Evolutionary conservation across 2,888 invertebrate genomes (phyloP), one percentile per base, ranked within the genome.

Genomic region (Lithophane socia): DNA sequence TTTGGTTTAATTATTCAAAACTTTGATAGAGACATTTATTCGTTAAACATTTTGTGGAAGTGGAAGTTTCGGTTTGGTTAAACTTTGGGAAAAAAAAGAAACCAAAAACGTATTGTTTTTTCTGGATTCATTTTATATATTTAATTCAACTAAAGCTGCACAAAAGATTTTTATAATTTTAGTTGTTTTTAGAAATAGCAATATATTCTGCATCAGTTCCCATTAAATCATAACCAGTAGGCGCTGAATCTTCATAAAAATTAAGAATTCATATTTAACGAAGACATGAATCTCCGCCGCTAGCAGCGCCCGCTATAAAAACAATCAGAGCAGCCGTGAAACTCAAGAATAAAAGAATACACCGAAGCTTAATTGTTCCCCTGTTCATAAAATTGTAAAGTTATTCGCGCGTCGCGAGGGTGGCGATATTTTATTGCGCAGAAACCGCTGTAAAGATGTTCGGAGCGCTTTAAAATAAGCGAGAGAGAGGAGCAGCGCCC

Each of bases 371-470:
- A 96, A 96, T 96, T 96, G 96, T 96, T 95, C 95, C 96, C 96
- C 94, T 94, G 96, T 96, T 96, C 96, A 96, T 96, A 94, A 96
- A 96, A 96, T 95, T 96, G 96, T 96, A 95, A 96, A 96, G 95
- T 96, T 95, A 95, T 94, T 96, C 94, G 94, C 93, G 91, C 92
- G 90, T 91, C 89, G 93, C 90, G 94, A 94, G 96, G 96, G 96
- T 94, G 94, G 95, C 93, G 92, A 94, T 96, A 94, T 95, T 96
- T 96, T 96, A 96, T 96, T 94, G 95, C 95, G 94, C 92, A 94
- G 92, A 96, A 96, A 96, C 96, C 96, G 92, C 96, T 94, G 96
- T 96, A 96, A 96, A 96, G 96, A 96, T 96, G 96, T 96, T 96
- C 93, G 86, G 91, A 94, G 92, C 94, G 94, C 91, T 96, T 96